Conservation (phyloP, 2,797 vertebrate species). For the Bradypodion ventrale region DNA sequence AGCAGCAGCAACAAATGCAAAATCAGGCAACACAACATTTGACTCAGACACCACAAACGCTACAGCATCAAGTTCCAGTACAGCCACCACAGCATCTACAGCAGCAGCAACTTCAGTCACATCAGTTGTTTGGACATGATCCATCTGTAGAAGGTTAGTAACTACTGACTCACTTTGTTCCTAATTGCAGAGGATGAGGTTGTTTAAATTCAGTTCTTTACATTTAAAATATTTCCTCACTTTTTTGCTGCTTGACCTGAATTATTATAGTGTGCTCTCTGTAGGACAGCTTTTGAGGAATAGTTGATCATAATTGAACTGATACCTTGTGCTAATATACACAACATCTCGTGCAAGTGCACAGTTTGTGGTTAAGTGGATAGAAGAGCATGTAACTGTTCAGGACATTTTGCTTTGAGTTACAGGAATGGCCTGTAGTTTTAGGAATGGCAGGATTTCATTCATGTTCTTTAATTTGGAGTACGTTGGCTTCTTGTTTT, state of each 20-base stretch:
- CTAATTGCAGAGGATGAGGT: neutral
- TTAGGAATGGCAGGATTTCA: no score
- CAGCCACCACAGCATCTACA: conserved; percentile 74
- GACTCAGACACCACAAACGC: conserved; percentile 72
- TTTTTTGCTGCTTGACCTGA: neutral
- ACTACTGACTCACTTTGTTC: conserved; percentile 24
- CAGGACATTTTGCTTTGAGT: no score
- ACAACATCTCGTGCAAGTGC: no score
- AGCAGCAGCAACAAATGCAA: conserved; percentile 70
- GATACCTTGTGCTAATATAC: no score
- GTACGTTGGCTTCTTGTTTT: neutral
- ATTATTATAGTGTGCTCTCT: neutral
- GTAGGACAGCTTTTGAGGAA: neutral
- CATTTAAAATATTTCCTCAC: neutral
- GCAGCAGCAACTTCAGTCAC: conserved; percentile 74
- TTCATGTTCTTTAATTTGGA: no score
- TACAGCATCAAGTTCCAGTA: conserved; percentile 72
- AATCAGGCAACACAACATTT: conserved; percentile 73
- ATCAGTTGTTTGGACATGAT: conserved; percentile 91
- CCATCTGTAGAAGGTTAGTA: conserved; percentile 90
- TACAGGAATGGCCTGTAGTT: no score
- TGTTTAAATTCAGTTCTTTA: neutral
- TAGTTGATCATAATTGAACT: neutral
- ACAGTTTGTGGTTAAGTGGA: no score
- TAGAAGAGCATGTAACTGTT: no score